Evolutionary conservation across 92 coral and sea anemone species (phyloP).

Genomic region (Epizoanthus ramosus): DNA sequence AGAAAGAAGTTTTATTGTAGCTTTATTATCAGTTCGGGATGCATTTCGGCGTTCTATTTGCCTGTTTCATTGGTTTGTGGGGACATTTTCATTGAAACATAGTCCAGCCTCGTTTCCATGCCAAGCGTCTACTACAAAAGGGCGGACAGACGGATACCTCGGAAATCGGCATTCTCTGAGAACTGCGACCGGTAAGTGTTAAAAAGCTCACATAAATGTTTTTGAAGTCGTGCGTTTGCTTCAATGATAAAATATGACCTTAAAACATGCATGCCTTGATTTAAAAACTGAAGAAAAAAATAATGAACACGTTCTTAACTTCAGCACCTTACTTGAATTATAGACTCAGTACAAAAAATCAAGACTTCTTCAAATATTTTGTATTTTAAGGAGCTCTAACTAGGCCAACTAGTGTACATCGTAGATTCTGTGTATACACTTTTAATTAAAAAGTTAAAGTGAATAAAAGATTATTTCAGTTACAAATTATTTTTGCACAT

Average conservation of each 20-base stretch:
- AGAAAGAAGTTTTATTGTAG: no score
- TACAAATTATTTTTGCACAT: constrained; percentile 6
- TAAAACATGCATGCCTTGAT: constrained; percentile 8
- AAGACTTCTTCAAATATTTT: constrained; percentile 10
- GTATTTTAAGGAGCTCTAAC: neutral
- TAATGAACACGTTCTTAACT: neutral
- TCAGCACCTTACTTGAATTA: no score
- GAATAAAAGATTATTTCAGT: neutral
- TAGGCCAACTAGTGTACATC: constrained; percentile 17
- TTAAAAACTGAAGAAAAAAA: constrained; percentile 13
- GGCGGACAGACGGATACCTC: no score
- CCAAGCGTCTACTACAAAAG: no score
- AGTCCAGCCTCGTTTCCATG: no score
- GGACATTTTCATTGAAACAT: no score
- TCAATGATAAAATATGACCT: constrained; percentile 16
- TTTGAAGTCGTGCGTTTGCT: constrained; percentile 3
- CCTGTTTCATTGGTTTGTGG: no score
- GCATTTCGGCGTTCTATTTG: no score
- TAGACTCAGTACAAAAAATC: no score
- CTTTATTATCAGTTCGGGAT: no score
- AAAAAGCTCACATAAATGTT: neutral
- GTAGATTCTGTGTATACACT: constrained; percentile 10
- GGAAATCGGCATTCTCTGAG: no score
- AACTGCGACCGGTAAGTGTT: no score
- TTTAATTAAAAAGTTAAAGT: neutral